A percentile compares a stretch with the other conserved stretches of the same genome.
phyloP scores from a whole-genome alignment of 2,113 vertebrate genomes.

The Cranoglanis bouderius region DNA sequence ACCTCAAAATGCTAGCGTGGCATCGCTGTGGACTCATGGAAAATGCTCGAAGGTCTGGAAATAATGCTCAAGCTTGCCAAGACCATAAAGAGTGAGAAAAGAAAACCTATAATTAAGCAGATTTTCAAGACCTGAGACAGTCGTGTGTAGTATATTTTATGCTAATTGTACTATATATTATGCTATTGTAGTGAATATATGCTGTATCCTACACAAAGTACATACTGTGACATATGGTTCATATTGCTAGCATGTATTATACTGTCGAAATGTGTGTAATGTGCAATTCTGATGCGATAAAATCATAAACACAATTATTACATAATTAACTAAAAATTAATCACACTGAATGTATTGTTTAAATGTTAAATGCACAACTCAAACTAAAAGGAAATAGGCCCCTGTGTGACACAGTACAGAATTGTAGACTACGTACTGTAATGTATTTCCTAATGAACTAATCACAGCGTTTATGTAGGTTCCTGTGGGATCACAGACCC shows the following conservation, averaged over 20 bases:
- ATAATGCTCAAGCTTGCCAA: conserved; percentile 10
- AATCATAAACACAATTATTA: background rate
- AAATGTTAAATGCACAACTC: background rate
- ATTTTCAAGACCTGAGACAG: background rate
- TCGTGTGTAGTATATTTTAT: background rate
- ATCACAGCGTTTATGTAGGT: background rate
- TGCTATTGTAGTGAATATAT: background rate
- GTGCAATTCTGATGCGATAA: background rate
- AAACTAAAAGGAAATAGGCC: no score
- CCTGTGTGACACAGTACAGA: no score
- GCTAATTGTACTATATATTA: background rate
- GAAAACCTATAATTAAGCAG: conserved; percentile 1
- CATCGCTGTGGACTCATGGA: background rate
- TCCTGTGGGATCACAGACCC: background rate
- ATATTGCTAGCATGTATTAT: background rate
- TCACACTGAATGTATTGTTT: no score
- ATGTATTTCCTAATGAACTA: background rate
- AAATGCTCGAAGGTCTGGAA: conserved; percentile 13
- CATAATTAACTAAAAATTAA: no score
- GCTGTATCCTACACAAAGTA: background rate
- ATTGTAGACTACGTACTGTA: background rate
- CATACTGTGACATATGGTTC: background rate
- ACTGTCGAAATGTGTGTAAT: background rate
- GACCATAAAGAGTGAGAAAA: background rate
- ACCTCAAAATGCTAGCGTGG: background rate